Base-by-base conservation (phyloP, 2,113 vertebrate genomes). In the Chaetops frenatus region DNA sequence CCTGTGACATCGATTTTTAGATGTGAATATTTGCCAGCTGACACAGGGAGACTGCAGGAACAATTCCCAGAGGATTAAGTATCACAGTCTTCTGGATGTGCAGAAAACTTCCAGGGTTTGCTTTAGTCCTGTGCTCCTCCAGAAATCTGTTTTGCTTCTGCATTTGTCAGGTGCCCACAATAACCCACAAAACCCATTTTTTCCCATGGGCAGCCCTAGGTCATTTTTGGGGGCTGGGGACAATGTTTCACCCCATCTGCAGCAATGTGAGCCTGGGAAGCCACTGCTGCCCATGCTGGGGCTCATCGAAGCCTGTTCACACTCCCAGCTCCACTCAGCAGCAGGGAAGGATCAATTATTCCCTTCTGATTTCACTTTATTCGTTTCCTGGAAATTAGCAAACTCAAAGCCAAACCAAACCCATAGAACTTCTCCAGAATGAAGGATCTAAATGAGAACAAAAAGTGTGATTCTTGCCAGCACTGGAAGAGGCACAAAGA, bases 401-500 rank as follows among this genome's bases (percentile, higher is more conserved):
- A 80, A n/a, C 28, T 72, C 64, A 65, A 78, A 87, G 35, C 44
- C 44, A 86, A 94, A 54, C 29, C 45, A 81, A 69, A 38, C n/a
- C 45, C 35, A 53, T 45, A 65, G 45, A 90, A 66, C 22, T 42
- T 50, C 33, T 5, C 33, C 71, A 69, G 86, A 65, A 31, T 4
- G 7, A 71, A 76, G 72, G 29, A 54, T 40, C 29, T 86, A 47
- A 76, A 90, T 23, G 33, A 89, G 87, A 92, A 50, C 31, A 56
- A 67, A 83, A 81, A 70, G 23, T 1, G 0, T 27, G 44, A 77
- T 44, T 53, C 62, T 69, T 93, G 74, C 61, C 85, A 71, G 5
- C n/a, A 29, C 50, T 58, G 42, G 90, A 85, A 82, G 64, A 96
- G 87, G 73, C 45, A 86, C 50, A 92, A 84, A 96, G 84, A 88